Base-by-base conservation (phyloP, 1,140 invertebrate genomes). In the Rhagoletis pomonella region DNA sequence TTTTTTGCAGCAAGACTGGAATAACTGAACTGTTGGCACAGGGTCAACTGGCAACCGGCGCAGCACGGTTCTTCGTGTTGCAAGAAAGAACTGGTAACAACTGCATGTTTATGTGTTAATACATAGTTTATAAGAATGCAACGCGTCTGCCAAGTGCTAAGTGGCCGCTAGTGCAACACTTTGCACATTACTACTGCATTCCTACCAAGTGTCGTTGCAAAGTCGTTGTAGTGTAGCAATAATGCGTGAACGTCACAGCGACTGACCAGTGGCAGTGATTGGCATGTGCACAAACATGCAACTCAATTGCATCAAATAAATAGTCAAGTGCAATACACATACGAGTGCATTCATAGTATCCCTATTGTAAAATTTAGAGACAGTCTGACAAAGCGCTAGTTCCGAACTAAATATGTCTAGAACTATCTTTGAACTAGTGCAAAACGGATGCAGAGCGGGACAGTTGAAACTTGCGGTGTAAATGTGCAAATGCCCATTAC, bases 281-380 rank as follows among this genome's bases (percentile, higher is more conserved):
- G 73, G 73, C 73, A 81, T 81, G 73, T 19, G 73, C 73, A 42
- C 73, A 50, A 81, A 81, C 73, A 47, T 81, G 73, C 47, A 42
- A 42, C 73, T 81, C 73, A 81, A 81, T 81, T 55, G 73, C 73
- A 55, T 81, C 73, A 55, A 81, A 81, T 81, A 55, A 47, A 81
- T 81, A 55, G 73, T 81, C 73, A 81, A 81, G 73, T 81, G 73
- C 73, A 81, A 81, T 6, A 81, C n/a, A 81, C 9, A 81, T 17
- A 77, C 2, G 19, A n/a, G 3, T 5, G 9, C 64, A 65, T 10
- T 6, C 58, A 65, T 10, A 65, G 29, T 29, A 29, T 29, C 29
- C 29, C 29, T 29, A 1, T 29, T 0, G 29, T 29, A 29, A 29
- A 29, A 29, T 29, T 29, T 0, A 29, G 29, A 29, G 29, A 29